Evolutionary conservation across 2,797 vertebrate species (phyloP).

Genomic region (Neostethus bicornis): DNA sequence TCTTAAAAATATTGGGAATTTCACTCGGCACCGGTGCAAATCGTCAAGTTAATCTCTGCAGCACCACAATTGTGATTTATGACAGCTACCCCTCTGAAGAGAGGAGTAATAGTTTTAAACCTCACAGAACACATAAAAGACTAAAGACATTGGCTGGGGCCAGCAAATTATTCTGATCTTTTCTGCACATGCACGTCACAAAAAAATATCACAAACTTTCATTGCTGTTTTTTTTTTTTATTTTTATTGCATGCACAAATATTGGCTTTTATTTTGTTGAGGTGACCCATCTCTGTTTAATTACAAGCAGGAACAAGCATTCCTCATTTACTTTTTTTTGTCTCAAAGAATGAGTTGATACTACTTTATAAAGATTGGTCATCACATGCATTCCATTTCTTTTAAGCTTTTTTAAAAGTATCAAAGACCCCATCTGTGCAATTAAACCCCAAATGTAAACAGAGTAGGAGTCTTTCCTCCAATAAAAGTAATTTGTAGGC

Average conservation of each 20-base stretch:
- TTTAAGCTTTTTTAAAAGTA: conserved; percentile 19
- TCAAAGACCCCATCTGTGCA: conserved; percentile 20
- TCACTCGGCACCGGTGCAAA: conserved; percentile 18
- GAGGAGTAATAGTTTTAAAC: conserved; percentile 19
- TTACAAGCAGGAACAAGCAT: too few species aligned
- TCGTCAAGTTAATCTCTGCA: conserved; percentile 22
- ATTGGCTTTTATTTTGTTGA: too few species aligned
- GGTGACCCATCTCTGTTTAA: too few species aligned
- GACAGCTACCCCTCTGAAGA: conserved; percentile 16
- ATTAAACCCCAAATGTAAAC: conserved; percentile 19
- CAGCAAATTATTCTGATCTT: conserved; percentile 39
- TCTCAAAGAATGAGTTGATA: too few species aligned
- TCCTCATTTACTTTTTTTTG: conserved; percentile 53
- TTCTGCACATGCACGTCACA: conserved; percentile 30
- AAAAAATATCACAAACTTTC: conserved; percentile 39
- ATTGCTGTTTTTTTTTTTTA: conserved; percentile 28
- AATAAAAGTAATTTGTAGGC: conserved; percentile 22
- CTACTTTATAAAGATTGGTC: too few species aligned
- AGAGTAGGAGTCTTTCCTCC: conserved; percentile 30
- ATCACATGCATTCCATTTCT: conserved; percentile 9
- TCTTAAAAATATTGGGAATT: conserved; percentile 27
- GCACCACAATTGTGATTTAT: conserved; percentile 29
- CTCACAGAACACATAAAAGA: conserved; percentile 29
- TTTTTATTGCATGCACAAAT: conserved; percentile 36
- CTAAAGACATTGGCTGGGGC: conserved; percentile 35